phyloP scores from a whole-genome alignment of 1,140 invertebrate species.

The Drosophila murphyi region DNA sequence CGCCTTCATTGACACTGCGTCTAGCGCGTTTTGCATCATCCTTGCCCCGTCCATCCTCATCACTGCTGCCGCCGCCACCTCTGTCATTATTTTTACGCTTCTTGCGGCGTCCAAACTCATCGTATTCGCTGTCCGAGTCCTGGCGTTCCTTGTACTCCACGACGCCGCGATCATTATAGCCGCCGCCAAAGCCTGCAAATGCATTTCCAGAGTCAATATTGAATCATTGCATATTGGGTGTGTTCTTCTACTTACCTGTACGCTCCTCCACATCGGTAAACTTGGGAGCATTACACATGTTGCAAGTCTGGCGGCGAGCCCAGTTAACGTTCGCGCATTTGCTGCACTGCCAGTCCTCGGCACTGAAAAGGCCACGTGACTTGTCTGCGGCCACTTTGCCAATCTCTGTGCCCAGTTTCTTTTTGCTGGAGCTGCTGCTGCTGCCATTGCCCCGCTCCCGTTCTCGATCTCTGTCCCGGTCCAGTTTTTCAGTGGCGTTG shows the following conservation, averaged over 20 bases:
- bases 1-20: slow-evolving; percentile 75
- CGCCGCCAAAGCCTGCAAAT: slow-evolving; percentile 91
- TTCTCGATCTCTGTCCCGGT: slow-evolving; percentile 57
- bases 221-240: neutral
- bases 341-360: slow-evolving; percentile 99
- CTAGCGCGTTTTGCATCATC: slow-evolving; percentile 80
- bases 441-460: slow-evolving; percentile 81
- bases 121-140: slow-evolving; percentile 96
- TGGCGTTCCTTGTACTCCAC: slow-evolving; percentile 96
- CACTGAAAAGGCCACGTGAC: slow-evolving; percentile 97
- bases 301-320: slow-evolving; percentile 98
- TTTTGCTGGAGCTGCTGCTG: slow-evolving; percentile 87
- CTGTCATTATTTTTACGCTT: slow-evolving; percentile 87
- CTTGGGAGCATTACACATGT: slow-evolving; percentile 99
- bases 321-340: slow-evolving; percentile 99
- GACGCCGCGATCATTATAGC: slow-evolving; percentile 96
- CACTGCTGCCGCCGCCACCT: slow-evolving; percentile 8
- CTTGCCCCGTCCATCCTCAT: slow-evolving; percentile 64
- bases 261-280: slow-evolving; percentile 94
- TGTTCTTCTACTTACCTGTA: slow-evolving; percentile 83
- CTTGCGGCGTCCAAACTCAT: slow-evolving; percentile 96
- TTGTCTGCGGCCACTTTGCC: slow-evolving; percentile 99
- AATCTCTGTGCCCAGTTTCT: slow-evolving; percentile 98
- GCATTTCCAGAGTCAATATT: slow-evolving; percentile 54
- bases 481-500: slow-evolving; percentile 59